Evolutionary conservation across 2,113 vertebrate genomes (phyloP).

Genomic region (Suncus etruscus): DNA sequence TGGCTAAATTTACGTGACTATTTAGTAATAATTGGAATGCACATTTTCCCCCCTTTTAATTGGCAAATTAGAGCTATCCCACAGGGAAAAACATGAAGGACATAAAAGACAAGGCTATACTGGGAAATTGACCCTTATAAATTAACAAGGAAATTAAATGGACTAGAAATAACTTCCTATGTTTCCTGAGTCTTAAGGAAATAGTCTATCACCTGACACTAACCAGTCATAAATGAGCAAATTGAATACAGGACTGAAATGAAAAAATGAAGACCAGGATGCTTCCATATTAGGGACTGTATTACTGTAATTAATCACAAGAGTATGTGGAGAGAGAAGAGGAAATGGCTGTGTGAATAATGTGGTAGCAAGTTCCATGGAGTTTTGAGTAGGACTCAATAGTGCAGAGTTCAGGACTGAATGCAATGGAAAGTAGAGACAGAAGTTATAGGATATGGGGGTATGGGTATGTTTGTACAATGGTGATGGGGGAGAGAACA

Average conservation of each 20-base stretch:
- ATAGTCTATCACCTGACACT: conserved; percentile 12
- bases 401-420: background rate
- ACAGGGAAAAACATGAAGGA: conserved; percentile 23
- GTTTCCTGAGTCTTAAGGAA: conserved; percentile 60
- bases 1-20: background rate
- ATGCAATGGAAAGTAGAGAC: background rate
- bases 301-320: conserved; percentile 56
- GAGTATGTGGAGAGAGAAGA: background rate
- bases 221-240: conserved; percentile 62
- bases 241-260: conserved; percentile 45
- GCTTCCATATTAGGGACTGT: conserved; percentile 44
- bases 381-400: background rate
- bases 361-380: background rate
- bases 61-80: conserved; percentile 52
- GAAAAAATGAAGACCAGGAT: conserved; percentile 18
- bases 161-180: conserved; percentile 46
- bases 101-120: conserved; percentile 30
- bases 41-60: conserved; percentile 59
- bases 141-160: conserved; percentile 67
- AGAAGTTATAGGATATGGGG: background rate
- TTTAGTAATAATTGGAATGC: conserved; percentile 45
- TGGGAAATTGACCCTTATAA: conserved; percentile 51
- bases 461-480: background rate
- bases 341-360: conserved; percentile 16
- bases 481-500: background rate